Evolutionary conservation across 2,888 invertebrate genomes (phyloP).

Genomic region (Mesoligia furuncula): DNA sequence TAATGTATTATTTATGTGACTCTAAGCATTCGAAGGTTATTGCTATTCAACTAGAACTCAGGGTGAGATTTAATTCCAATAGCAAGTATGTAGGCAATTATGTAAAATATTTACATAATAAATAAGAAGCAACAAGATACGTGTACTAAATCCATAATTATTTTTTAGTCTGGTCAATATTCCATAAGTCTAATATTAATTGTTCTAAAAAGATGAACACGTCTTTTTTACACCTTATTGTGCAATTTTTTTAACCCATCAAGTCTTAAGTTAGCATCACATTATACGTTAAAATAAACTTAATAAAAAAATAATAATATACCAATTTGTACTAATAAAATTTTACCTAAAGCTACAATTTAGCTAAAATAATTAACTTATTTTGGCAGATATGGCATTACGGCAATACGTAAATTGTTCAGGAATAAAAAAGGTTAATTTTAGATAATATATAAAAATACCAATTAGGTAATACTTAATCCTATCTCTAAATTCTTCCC

Average conservation of each 20-base stretch:
- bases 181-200: conserved; percentile 26
- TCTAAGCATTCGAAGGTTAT: conserved; percentile 42
- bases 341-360: conserved; percentile 27
- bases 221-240: conserved; percentile 41
- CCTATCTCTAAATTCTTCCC: conserved; percentile 25
- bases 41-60: conserved; percentile 43
- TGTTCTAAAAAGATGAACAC: conserved; percentile 46
- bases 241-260: conserved; percentile 26
- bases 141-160: conserved; percentile 30
- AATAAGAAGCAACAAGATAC: conserved; percentile 7
- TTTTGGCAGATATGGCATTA: conserved; percentile 58
- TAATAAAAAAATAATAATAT: conserved; percentile 16
- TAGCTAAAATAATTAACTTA: conserved; percentile 33
- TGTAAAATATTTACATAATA: conserved; percentile 34
- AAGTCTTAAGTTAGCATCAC: conserved; percentile 13
- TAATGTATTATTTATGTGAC: conserved; percentile 23
- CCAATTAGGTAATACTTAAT: conserved; percentile 43
- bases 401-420: conserved; percentile 31
- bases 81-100: conserved; percentile 29
- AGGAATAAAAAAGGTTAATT: conserved; percentile 9
- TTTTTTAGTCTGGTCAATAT: conserved; percentile 27
- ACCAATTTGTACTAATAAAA: conserved; percentile 49
- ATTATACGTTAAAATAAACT: conserved; percentile 26
- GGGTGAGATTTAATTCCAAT: conserved; percentile 47
- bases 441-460: conserved; percentile 45